These are phyloP conservation scores for Oryctolagus cuniculus DNA, from an alignment of 2,113 vertebrate species.

Conservation along the genomic window mOryCun1.1 NC_091438.1:161035001-161035500, in stretches of 20 bases:
- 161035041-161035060: too few species aligned
- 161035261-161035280: rapidly evolving
- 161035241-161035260: too few species aligned
- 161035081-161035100: too few species aligned
- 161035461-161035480: rapidly evolving
- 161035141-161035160: background rate
- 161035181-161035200: background rate
- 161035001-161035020: too few species aligned
- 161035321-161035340: conserved; percentile 95
- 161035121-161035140: too few species aligned
- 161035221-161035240: background rate
- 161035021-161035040: too few species aligned
- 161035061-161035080: too few species aligned
- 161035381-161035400: conserved; percentile 97
- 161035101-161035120: too few species aligned
- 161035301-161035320: conserved; percentile 89
- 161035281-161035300: background rate
- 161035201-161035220: background rate
- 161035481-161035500: background rate
- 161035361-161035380: conserved; percentile 95
- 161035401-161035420: conserved; percentile 96
- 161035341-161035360: conserved; percentile 93
- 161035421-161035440: conserved; percentile 96
- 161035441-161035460: conserved; percentile 96
- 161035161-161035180: rapidly evolving